A percentile compares a stretch with the other conserved stretches of the same genome.
These are phyloP conservation scores for Gadus macrocephalus DNA, from an alignment of 2,113 vertebrate species.

Conservation along the genomic window DNA sequence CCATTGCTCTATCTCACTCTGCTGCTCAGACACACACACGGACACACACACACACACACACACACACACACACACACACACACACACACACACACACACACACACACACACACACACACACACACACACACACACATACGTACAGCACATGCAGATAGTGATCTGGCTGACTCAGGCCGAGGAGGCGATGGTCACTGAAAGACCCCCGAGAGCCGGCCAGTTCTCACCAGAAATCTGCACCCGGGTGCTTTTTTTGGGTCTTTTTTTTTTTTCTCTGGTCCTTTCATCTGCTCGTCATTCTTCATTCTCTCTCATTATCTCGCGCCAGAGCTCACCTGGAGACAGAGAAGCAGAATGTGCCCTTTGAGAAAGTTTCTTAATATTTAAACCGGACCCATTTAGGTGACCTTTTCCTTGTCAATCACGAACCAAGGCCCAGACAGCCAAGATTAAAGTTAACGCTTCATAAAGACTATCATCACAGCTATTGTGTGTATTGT, in stretches of 20 bases:
- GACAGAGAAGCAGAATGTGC: conserved; percentile 48
- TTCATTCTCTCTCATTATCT: conserved; percentile 1
- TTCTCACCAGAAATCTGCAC: conserved; percentile 52
- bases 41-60: too few species aligned
- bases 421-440: conserved; percentile 13
- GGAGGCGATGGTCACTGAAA: conserved; percentile 33
- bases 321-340: conserved; percentile 47
- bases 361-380: conserved; percentile 52
- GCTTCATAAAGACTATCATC: too few species aligned
- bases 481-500: too few species aligned
- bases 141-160: conserved; percentile 27
- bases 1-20: not conserved
- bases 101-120: too few species aligned
- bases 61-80: too few species aligned
- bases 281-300: conserved; percentile 22
- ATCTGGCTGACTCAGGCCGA: conserved; percentile 44
- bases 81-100: too few species aligned
- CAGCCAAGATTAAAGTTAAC: not conserved
- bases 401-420: too few species aligned
- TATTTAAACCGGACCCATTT: too few species aligned
- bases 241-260: conserved; percentile 16
- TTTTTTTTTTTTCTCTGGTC: conserved; percentile 25
- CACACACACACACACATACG: too few species aligned
- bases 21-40: too few species aligned
- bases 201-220: conserved; percentile 31